Evolutionary conservation across 2,113 vertebrate species (phyloP), one percentile per base, ranked within the genome.

Genomic region (Protobothrops mucrosquamatus): DNA sequence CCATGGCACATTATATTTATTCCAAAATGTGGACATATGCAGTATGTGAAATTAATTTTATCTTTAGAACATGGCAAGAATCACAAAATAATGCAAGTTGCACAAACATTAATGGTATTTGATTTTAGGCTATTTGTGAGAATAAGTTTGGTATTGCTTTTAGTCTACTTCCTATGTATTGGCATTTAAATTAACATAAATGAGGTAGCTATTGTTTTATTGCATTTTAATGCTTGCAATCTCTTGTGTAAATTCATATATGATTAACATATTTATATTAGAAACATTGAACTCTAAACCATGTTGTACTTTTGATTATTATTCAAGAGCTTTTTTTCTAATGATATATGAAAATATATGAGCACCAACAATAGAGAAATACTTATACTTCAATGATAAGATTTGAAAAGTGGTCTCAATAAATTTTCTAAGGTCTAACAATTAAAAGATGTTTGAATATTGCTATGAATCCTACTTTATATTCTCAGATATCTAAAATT

Each of bases 161-260:
- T 52, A 24, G 23, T 7, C 95, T 95, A 90, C 51, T 74, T 48
- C 11, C n/a, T 52, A 87, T 48, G 39, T 18, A 26, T 90, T 94
- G 88, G 91, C 88, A 89, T 56, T 93, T 94, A 92, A 23, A 51
- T 94, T 97, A 87, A 91, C 90, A 89, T 51, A 81, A 29, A 56
- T 34, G 8, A 26, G 26, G 15, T 18, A 22, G 20, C 29, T 81
- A 9, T 22, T 81, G 2, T 34, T 54, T 81, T 91, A 3, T 10
- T 6, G n/a, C 9, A 34, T 54, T n/a, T 4, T 14, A 15, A 6
- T 46, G 23, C 24, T 29, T 90, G 22, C 26, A 18, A n/a, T 43
- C 24, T 15, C 5, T 7, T 90, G 46, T 12, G 3, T 48, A 34
- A 22, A 10, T n/a, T 64, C 51, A 81, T 51, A 64, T 90, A 48